phyloP scores from a whole-genome alignment of 2,888 invertebrate genomes.

The Polylopha cassiicola region DNA sequence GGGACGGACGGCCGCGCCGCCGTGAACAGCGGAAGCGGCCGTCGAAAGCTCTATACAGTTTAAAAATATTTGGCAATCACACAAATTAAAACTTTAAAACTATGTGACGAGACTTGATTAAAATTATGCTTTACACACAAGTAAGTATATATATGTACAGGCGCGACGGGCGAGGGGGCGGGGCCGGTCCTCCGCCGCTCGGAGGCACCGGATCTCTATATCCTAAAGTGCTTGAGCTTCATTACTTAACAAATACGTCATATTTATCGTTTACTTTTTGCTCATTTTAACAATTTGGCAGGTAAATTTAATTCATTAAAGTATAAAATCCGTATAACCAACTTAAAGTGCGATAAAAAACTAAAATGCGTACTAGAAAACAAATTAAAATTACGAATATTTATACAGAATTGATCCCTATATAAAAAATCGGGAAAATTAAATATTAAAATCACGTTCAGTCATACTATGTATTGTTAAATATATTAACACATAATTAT shows the following conservation, averaged over 20 bases:
- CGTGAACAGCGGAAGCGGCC: constrained; percentile 47
- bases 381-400: constrained; percentile 75
- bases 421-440: constrained; percentile 60
- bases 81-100: constrained; percentile 75
- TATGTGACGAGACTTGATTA: constrained; percentile 75
- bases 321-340: constrained; percentile 66
- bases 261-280: constrained; percentile 46
- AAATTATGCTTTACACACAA: constrained; percentile 76
- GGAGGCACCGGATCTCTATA: constrained; percentile 43
- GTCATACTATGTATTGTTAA: constrained; percentile 73
- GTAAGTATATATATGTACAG: constrained; percentile 69
- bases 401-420: constrained; percentile 72
- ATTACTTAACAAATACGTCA: constrained; percentile 63
- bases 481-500: constrained; percentile 75
- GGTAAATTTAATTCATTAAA: constrained; percentile 70
- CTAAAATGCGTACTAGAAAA: constrained; percentile 73
- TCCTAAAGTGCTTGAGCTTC: constrained; percentile 73
- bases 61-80: constrained; percentile 76
- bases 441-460: constrained; percentile 71
- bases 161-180: constrained; percentile 58
- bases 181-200: constrained; percentile 34
- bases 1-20: constrained; percentile 42
- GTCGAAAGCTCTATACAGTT: constrained; percentile 63
- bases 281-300: constrained; percentile 72
- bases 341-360: constrained; percentile 73